These are phyloP conservation scores for Rhinatrema bivittatum DNA, from an alignment of 2,797 vertebrate species.

Conservation along the genomic window DNA sequence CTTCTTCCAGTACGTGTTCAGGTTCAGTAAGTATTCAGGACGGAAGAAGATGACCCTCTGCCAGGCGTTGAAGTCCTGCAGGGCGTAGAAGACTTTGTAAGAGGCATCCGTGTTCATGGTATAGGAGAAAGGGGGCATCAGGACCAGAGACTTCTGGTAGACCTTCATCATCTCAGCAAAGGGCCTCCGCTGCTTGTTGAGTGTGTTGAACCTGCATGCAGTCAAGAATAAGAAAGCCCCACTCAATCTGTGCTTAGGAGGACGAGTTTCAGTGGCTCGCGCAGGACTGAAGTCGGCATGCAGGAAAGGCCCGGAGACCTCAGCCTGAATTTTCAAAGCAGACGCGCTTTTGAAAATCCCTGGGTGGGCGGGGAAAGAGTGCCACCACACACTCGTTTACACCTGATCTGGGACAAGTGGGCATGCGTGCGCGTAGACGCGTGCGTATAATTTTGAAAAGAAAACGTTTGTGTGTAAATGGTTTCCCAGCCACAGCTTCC, in stretches of 20 bases:
- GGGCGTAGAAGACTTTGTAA: neutral
- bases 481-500: too few species aligned
- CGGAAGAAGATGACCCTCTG: conserved; percentile 14
- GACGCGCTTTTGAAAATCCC: neutral
- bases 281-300: neutral
- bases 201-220: neutral
- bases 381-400: too few species aligned
- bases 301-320: neutral
- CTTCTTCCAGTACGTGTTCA: conserved; percentile 10
- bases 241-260: neutral
- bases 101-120: fast-evolving
- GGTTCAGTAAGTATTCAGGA: conserved; percentile 6
- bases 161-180: conserved; percentile 2
- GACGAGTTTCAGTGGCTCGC: neutral
- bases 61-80: conserved; percentile 9
- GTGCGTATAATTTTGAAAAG: too few species aligned
- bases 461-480: too few species aligned
- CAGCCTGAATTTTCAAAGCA: neutral
- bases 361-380: too few species aligned
- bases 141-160: conserved; percentile 10
- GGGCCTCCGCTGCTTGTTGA: neutral
- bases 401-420: too few species aligned
- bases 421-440: too few species aligned
- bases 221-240: neutral
- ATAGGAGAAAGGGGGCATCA: conserved; percentile 20